Percentiles rank a stretch among this genome's conserved stretches.
These are phyloP conservation scores for Sphaerophoria rueppellii DNA, from an alignment of 2,888 invertebrate species.

Conservation along the genomic window DNA sequence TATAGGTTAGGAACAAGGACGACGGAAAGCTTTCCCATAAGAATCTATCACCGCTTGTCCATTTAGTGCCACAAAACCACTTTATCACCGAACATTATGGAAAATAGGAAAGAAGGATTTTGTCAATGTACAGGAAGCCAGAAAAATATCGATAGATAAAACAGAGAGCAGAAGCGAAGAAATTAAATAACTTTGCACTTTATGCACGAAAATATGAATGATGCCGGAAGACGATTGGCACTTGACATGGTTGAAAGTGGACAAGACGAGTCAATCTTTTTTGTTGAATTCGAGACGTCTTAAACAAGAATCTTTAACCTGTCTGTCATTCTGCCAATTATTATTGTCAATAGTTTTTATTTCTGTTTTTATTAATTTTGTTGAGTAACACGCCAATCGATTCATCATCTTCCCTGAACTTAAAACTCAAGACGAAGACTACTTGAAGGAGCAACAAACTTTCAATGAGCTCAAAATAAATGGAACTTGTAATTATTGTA, in stretches of 20 bases:
- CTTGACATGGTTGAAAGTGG: too few species aligned
- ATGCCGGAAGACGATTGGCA: neutral
- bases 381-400: neutral
- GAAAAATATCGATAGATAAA: neutral
- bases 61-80: conserved; percentile 57
- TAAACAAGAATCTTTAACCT: conserved; percentile 26
- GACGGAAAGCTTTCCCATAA: neutral
- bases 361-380: neutral
- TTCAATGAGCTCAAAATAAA: neutral
- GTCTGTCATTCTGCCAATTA: conserved; percentile 1
- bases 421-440: neutral
- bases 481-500: neutral
- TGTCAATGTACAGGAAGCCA: neutral
- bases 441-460: conserved; percentile 21
- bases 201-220: neutral
- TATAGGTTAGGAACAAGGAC: conserved; percentile 14
- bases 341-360: neutral
- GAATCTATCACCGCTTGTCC: conserved; percentile 53
- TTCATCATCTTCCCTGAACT: neutral
- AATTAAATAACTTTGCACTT: too few species aligned
- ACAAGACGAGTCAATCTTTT: too few species aligned
- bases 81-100: conserved; percentile 61
- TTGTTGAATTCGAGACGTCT: too few species aligned
- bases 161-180: neutral
- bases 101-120: conserved; percentile 40